Percentiles rank a stretch among this genome's conserved stretches.
phyloP scores from a whole-genome alignment of 2,888 invertebrate genomes.

The Caenorhabditis angaria region DNA sequence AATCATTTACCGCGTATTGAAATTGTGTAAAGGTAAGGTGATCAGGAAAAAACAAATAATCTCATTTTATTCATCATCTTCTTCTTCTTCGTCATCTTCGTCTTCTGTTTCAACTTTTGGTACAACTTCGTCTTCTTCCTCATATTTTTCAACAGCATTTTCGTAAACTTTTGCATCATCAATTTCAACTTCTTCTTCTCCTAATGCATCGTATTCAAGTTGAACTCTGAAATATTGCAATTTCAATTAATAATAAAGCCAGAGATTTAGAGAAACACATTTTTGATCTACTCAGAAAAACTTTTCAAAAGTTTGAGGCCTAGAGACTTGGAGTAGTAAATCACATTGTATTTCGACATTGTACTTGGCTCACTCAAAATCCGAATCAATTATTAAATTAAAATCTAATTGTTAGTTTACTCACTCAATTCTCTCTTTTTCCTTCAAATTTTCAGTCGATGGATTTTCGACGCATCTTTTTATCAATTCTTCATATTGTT shows the following conservation, averaged over 20 bases:
- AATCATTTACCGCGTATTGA: neutral
- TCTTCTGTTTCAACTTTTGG: slow-evolving; percentile 5
- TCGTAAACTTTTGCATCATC: neutral
- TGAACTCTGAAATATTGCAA: slow-evolving; percentile 22
- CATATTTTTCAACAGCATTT: neutral
- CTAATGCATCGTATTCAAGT: slow-evolving; percentile 9
- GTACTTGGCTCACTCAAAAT: no score
- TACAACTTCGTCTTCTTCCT: slow-evolving; percentile 9
- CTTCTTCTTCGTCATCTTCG: neutral
- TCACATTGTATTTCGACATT: no score
- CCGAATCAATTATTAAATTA: no score
- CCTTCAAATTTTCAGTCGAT: slow-evolving; percentile 31
- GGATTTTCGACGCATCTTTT: slow-evolving; percentile 19
- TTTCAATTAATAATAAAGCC: no score
- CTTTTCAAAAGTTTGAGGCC: no score
- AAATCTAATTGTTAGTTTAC: neutral
- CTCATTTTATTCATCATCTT: neutral
- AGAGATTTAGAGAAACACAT: no score
- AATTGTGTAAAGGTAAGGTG: neutral
- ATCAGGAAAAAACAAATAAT: neutral
- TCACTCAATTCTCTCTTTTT: slow-evolving; percentile 20
- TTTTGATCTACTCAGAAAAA: no score
- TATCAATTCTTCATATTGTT: slow-evolving; percentile 25
- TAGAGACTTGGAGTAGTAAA: no score
- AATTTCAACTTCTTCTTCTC: slow-evolving; percentile 13